These are phyloP conservation scores for Noturus placidus DNA, from an alignment of 2,113 vertebrate species.

Conservation along the genomic window DNA sequence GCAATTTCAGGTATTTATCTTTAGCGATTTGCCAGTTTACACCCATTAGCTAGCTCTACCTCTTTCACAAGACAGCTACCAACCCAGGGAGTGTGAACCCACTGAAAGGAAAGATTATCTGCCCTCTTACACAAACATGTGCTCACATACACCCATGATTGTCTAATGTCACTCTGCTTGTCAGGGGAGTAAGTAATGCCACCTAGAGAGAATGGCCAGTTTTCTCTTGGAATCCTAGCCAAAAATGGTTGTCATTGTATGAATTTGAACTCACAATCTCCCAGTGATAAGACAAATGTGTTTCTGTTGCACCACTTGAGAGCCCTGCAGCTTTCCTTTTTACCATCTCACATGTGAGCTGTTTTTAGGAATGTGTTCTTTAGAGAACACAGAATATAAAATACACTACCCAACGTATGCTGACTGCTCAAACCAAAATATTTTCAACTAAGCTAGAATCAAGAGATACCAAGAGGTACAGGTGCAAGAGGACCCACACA, in stretches of 20 bases:
- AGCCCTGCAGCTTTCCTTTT: background rate
- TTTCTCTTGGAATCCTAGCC: background rate
- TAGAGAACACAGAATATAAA: background rate
- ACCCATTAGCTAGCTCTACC: background rate
- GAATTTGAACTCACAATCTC: background rate
- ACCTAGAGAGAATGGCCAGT: background rate
- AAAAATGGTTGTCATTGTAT: background rate
- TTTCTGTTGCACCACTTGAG: background rate
- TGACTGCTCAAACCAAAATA: background rate
- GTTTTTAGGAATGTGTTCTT: too few relatives aligned
- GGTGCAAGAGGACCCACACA: background rate
- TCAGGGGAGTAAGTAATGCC: background rate
- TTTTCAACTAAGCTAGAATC: background rate
- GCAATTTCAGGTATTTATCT: background rate
- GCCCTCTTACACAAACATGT: background rate
- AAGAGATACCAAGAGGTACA: background rate
- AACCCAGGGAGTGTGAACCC: background rate
- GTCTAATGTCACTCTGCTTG: background rate
- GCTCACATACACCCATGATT: background rate
- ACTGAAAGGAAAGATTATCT: background rate
- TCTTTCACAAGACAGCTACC: background rate
- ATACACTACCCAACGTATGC: background rate
- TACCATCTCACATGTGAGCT: background rate
- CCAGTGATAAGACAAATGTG: too few relatives aligned
- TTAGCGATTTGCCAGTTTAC: background rate